These are phyloP conservation scores for Meteorus sp. DNA, from an alignment of 1,140 invertebrate genomes.

Conservation along the genomic window DNA sequence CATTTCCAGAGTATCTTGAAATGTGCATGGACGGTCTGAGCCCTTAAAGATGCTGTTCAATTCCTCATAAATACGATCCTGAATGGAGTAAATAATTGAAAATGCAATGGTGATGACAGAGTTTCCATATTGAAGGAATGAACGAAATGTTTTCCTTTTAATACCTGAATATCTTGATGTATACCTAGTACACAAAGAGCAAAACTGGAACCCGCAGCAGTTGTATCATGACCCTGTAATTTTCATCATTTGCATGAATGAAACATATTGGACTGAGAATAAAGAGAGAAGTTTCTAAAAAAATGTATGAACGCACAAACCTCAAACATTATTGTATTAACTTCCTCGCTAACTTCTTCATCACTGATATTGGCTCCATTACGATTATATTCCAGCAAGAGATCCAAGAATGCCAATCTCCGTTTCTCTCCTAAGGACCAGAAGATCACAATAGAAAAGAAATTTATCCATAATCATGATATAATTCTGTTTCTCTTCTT, in stretches of 20 bases:
- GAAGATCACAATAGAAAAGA: slow-evolving; percentile 10
- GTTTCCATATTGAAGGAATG: slow-evolving; percentile 66
- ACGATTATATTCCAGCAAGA: slow-evolving; percentile 73
- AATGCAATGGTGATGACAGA: slow-evolving; percentile 93
- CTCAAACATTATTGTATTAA: slow-evolving; percentile 88
- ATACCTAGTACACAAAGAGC: slow-evolving; percentile 75
- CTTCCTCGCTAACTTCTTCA: slow-evolving; percentile 82
- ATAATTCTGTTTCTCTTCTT: too few species aligned
- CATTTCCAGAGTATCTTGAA: slow-evolving; percentile 79
- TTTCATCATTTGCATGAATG: slow-evolving; percentile 2
- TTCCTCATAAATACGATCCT: slow-evolving; percentile 63
- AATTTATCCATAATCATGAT: not conserved
- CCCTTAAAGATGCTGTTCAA: slow-evolving; percentile 76
- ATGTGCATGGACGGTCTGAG: slow-evolving; percentile 72
- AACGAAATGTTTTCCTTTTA: slow-evolving; percentile 40
- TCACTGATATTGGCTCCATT: slow-evolving; percentile 66
- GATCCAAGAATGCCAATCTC: slow-evolving; percentile 82
- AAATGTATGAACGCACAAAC: slow-evolving; percentile 50
- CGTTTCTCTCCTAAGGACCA: slow-evolving; percentile 69
- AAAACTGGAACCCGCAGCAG: slow-evolving; percentile 79
- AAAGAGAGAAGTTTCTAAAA: not conserved
- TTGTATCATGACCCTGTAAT: slow-evolving; percentile 83
- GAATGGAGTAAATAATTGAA: slow-evolving; percentile 83
- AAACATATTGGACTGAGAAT: not conserved
- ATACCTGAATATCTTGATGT: slow-evolving; percentile 71